Evolutionary conservation across 2,113 vertebrate genomes (phyloP).

Genomic region (Vulpes ferrilata): DNA sequence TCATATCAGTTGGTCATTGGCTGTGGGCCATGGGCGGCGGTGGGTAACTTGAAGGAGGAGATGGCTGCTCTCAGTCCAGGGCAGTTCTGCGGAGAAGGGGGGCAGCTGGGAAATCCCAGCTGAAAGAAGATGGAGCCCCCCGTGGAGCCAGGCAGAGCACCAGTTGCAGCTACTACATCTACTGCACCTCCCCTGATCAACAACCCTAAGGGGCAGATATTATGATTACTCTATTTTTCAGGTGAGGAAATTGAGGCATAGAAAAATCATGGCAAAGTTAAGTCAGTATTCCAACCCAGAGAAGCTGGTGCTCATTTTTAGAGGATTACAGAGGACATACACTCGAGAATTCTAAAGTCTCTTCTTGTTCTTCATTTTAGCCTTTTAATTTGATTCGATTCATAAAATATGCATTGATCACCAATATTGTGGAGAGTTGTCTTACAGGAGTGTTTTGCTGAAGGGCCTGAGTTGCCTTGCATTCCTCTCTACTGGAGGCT

Average conservation of each 20-base stretch:
- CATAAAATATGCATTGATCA: neutral
- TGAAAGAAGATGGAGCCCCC: neutral
- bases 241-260: neutral
- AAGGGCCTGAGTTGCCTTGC: neutral
- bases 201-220: neutral
- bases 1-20: neutral
- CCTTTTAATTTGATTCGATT: slow-evolving; percentile 47
- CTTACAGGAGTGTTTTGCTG: neutral
- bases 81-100: neutral
- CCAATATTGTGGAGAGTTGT: neutral
- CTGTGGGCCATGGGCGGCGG: neutral
- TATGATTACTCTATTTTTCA: neutral
- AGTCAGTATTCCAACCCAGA: neutral
- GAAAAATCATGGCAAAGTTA: slow-evolving; percentile 29
- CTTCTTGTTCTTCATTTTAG: slow-evolving; percentile 32
- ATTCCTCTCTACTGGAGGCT: neutral
- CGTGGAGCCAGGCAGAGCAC: neutral
- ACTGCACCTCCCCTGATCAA: neutral
- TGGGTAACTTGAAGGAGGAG: neutral
- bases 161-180: neutral
- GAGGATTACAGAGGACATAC: neutral
- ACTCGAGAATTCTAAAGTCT: neutral
- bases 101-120: neutral
- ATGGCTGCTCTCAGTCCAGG: neutral
- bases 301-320: neutral